Conservation (phyloP, 23 tunicate genomes). For the Styela clava region DNA sequence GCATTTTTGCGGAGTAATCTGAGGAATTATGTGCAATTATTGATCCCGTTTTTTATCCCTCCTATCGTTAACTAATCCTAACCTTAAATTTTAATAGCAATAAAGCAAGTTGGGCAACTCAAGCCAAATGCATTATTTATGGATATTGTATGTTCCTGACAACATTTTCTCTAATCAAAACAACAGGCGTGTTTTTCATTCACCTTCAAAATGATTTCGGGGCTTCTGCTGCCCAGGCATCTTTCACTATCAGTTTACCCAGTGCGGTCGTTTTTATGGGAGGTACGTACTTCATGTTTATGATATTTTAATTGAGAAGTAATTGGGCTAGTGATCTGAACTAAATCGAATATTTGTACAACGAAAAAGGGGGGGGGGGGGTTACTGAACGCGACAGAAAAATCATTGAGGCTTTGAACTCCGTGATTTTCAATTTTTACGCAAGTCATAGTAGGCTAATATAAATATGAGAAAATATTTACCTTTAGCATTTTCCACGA, state of each 20-base stretch:
- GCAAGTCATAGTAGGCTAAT: too few relatives aligned
- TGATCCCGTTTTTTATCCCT: too few relatives aligned
- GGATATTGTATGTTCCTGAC: slow-evolving; percentile 21
- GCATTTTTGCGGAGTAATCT: too few relatives aligned
- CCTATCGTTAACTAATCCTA: too few relatives aligned
- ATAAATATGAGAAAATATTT: too few relatives aligned
- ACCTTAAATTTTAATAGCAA: too few relatives aligned
- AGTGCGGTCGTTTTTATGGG: slow-evolving; percentile 26
- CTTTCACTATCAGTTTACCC: slow-evolving; percentile 16
- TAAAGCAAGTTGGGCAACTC: slow-evolving; percentile 16
- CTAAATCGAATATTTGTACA: neutral
- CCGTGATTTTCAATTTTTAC: too few relatives aligned
- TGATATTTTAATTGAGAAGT: neutral
- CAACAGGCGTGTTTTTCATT: slow-evolving; percentile 20
- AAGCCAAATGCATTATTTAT: slow-evolving; percentile 5
- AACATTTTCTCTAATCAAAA: slow-evolving; percentile 14
- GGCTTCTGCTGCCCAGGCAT: slow-evolving; percentile 18
- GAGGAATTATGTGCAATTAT: too few relatives aligned
- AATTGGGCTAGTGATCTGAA: neutral
- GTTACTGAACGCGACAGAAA: too few relatives aligned
- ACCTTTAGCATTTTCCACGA: too few relatives aligned
- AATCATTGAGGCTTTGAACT: too few relatives aligned
- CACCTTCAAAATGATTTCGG: slow-evolving; percentile 22
- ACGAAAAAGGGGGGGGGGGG: too few relatives aligned
- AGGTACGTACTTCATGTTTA: slow-evolving; percentile 4